Conservation (phyloP, 2,113 vertebrate genomes). For the Neogale vison region DNA sequence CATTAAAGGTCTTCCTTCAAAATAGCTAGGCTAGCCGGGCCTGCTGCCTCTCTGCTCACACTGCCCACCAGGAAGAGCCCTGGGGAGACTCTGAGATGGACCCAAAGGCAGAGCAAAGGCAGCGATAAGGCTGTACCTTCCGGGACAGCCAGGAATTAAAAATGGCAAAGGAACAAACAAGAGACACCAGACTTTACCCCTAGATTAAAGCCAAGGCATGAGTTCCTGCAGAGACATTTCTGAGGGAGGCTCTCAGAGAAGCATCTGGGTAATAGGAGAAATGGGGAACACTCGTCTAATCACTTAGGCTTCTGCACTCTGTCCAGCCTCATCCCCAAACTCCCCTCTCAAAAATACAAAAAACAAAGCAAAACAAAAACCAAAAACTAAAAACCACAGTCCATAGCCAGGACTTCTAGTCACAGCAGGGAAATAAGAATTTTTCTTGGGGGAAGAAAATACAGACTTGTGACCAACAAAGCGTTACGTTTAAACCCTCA, state of each 20-base stretch:
- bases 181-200: not conserved
- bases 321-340: not conserved
- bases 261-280: not conserved
- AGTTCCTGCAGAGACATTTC: not conserved
- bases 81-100: too few relatives aligned
- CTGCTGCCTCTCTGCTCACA: not conserved
- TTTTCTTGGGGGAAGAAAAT: not conserved
- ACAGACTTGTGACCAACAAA: not conserved
- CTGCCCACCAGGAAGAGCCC: not conserved
- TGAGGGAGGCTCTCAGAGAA: not conserved
- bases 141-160: not conserved
- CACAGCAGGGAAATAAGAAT: not conserved
- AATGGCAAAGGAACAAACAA: not conserved
- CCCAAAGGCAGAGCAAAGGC: not conserved
- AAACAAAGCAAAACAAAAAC: too few relatives aligned
- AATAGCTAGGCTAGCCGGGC: not conserved
- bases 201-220: not conserved
- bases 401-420: not conserved
- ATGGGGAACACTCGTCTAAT: not conserved
- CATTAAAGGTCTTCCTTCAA: not conserved
- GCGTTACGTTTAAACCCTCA: not conserved
- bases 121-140: not conserved
- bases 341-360: not conserved
- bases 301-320: fast-evolving
- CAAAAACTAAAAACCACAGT: not conserved